These are phyloP conservation scores for Phengaris alcon DNA, from an alignment of 2,888 invertebrate species.

Conservation along the genomic window DNA sequence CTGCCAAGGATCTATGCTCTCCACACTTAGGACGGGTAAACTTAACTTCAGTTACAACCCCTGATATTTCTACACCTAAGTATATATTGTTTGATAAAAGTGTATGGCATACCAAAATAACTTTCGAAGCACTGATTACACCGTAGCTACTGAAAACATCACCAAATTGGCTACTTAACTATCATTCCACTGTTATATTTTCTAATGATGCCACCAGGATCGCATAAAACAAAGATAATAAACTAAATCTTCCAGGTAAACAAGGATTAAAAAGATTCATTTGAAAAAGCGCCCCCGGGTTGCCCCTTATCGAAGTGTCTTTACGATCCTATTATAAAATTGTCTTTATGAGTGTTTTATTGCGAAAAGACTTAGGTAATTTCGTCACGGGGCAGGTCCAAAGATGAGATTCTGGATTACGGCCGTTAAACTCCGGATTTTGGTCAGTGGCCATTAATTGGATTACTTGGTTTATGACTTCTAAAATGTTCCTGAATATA, in stretches of 20 bases:
- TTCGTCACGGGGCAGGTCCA: slow-evolving; percentile 68
- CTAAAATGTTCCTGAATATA: not conserved
- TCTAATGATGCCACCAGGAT: not conserved
- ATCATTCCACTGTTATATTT: not conserved
- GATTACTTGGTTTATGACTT: slow-evolving; percentile 47
- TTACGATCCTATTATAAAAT: slow-evolving; percentile 78
- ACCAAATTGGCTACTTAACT: too few species aligned
- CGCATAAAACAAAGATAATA: not conserved
- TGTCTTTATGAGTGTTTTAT: slow-evolving; percentile 76
- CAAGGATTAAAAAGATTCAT: slow-evolving; percentile 52
- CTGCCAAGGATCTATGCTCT: too few species aligned
- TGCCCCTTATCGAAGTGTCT: slow-evolving; percentile 51
- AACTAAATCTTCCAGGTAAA: slow-evolving; percentile 7
- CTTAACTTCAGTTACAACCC: too few species aligned
- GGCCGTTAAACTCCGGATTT: slow-evolving; percentile 61
- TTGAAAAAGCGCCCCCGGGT: slow-evolving; percentile 59
- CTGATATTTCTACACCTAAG: too few species aligned
- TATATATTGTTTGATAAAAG: too few species aligned
- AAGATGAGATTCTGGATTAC: slow-evolving; percentile 70
- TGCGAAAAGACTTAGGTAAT: slow-evolving; percentile 77
- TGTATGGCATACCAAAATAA: too few species aligned
- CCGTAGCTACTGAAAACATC: too few species aligned
- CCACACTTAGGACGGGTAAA: too few species aligned
- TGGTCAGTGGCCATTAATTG: slow-evolving; percentile 33
- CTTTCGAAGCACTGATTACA: too few species aligned